Evolutionary conservation across 2,797 vertebrate genomes (phyloP).

Genomic region (Sandelia bainsii): DNA sequence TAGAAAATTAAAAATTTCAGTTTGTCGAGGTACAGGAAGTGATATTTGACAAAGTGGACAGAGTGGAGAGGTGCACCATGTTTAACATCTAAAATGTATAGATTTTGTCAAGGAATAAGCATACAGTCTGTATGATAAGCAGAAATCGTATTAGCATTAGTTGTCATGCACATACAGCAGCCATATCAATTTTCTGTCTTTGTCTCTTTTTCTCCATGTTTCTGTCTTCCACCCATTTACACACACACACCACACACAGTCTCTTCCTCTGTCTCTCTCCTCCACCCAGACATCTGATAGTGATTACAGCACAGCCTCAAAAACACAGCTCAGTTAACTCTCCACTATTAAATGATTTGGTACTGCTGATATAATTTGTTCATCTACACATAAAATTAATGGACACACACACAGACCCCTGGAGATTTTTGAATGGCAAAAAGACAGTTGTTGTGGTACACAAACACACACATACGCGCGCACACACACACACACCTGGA

Average conservation of each 20-base stretch:
- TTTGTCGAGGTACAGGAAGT: too few relatives aligned
- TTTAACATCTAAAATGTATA: background rate
- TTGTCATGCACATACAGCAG: slow-evolving; percentile 17
- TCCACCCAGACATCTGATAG: slow-evolving; percentile 76
- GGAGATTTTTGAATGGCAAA: slow-evolving; percentile 19
- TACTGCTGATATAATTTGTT: slow-evolving; percentile 71
- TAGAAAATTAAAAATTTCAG: background rate
- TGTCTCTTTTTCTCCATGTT: slow-evolving; percentile 5
- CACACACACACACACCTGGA: slow-evolving; percentile 28
- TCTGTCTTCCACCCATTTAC: slow-evolving; percentile 18
- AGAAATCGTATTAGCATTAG: background rate
- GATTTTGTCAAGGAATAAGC: background rate
- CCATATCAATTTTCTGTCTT: slow-evolving; percentile 7
- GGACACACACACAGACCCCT: slow-evolving; percentile 10
- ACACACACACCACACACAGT: slow-evolving; percentile 22
- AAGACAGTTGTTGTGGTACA: slow-evolving; percentile 17
- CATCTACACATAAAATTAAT: slow-evolving; percentile 59
- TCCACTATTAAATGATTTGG: slow-evolving; percentile 66
- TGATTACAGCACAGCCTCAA: slow-evolving; percentile 69
- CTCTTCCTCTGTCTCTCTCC: slow-evolving; percentile 32
- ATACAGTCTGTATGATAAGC: background rate
- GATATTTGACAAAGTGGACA: background rate
- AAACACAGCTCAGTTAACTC: slow-evolving; percentile 71
- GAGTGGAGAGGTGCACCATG: too few relatives aligned
- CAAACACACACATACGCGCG: slow-evolving; percentile 14